Evolutionary conservation across 2,888 invertebrate genomes (phyloP).

Genomic region (Aquatica leii): DNA sequence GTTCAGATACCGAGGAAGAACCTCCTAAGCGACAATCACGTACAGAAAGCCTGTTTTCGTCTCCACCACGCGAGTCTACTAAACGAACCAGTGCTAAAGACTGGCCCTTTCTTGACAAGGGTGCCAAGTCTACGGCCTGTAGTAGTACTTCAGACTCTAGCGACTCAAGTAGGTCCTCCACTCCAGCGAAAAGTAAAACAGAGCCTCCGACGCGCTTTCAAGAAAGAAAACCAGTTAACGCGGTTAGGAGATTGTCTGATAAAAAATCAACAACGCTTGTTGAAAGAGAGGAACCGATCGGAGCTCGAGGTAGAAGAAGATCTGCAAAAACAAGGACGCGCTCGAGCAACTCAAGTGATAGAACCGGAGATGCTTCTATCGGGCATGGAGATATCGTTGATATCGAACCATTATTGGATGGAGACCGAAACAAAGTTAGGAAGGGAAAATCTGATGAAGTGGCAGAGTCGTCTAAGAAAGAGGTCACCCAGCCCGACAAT

Average conservation of each 20-base stretch:
- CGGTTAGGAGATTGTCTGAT: slow-evolving; percentile 41
- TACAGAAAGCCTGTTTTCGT: slow-evolving; percentile 56
- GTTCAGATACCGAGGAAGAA: slow-evolving; percentile 68
- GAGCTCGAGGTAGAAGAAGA: slow-evolving; percentile 58
- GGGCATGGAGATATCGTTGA: slow-evolving; percentile 71
- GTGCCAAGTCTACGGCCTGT: slow-evolving; percentile 73
- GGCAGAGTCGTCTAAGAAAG: slow-evolving; percentile 46
- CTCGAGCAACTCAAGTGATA: slow-evolving; percentile 65
- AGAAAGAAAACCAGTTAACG: slow-evolving; percentile 26
- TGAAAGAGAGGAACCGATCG: slow-evolving; percentile 78
- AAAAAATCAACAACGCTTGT: slow-evolving; percentile 56
- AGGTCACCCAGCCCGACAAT: slow-evolving; percentile 64
- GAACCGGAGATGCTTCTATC: slow-evolving; percentile 73
- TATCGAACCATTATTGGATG: slow-evolving; percentile 62
- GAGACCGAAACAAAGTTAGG: slow-evolving; percentile 53
- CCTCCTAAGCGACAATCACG: slow-evolving; percentile 48
- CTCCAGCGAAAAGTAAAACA: slow-evolving; percentile 42
- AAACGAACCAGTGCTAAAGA: slow-evolving; percentile 65
- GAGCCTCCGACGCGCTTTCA: slow-evolving; percentile 45
- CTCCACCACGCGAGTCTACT: slow-evolving; percentile 50
- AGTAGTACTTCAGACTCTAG: slow-evolving; percentile 69
- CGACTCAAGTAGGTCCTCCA: slow-evolving; percentile 57
- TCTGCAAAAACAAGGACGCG: slow-evolving; percentile 49
- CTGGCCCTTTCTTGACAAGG: slow-evolving; percentile 84
- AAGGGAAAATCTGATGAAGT: slow-evolving; percentile 60